Conservation (phyloP, 2,888 invertebrate species). For the Lypha dubia region DNA sequence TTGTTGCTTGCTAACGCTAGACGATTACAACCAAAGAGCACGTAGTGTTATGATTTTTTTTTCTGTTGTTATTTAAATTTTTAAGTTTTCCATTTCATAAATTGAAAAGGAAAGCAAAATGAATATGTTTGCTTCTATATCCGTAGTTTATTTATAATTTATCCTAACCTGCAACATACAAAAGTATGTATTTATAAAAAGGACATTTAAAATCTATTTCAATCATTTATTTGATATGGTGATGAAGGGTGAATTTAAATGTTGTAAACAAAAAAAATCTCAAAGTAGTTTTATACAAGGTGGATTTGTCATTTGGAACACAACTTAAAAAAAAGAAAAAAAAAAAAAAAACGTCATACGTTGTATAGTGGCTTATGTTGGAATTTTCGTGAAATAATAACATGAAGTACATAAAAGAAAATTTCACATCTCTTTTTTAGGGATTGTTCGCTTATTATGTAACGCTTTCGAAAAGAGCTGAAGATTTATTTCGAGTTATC, state of each 20-base stretch:
- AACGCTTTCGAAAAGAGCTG: too few species aligned
- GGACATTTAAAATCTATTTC: not conserved
- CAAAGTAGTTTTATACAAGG: too few species aligned
- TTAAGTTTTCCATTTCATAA: slow-evolving; percentile 7
- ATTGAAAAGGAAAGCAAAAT: slow-evolving; percentile 14
- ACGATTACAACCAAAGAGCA: slow-evolving; percentile 28
- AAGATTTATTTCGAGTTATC: too few species aligned
- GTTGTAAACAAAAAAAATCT: not conserved
- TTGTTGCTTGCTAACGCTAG: slow-evolving; percentile 23
- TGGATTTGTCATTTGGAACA: too few species aligned
- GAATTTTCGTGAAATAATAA: too few species aligned
- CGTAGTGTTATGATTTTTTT: slow-evolving; percentile 11
- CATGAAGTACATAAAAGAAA: too few species aligned
- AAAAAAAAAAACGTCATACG: too few species aligned
- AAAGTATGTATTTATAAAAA: not conserved
- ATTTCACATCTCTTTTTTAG: too few species aligned
- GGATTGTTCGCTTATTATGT: too few species aligned
- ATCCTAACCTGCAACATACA: not conserved
- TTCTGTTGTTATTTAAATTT: not conserved
- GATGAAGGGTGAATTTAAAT: not conserved
- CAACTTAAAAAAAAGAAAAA: too few species aligned
- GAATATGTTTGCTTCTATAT: slow-evolving; percentile 34
- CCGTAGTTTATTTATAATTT: not conserved
- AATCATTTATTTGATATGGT: not conserved
- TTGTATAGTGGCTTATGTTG: too few species aligned